These are phyloP conservation scores for Acanthococcus lagerstroemiae DNA, from an alignment of 2,888 invertebrate species.

Conservation along the genomic window DNA sequence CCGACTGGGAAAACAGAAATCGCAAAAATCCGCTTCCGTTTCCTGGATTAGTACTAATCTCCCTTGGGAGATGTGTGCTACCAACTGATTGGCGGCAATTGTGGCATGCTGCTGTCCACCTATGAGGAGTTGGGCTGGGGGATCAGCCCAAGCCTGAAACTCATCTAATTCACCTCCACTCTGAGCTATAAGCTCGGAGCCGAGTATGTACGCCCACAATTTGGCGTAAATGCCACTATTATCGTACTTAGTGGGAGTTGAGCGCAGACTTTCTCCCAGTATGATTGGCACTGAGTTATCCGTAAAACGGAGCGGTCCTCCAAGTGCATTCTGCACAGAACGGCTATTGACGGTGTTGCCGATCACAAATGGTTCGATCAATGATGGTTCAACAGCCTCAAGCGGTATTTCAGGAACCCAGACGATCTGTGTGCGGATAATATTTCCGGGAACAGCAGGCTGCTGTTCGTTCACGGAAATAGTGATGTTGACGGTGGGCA, in stretches of 20 bases:
- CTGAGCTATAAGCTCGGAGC: neutral
- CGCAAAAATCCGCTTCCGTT: too few species aligned
- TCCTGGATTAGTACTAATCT: too few species aligned
- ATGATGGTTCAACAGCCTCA: neutral
- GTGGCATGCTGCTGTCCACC: neutral
- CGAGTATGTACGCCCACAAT: neutral
- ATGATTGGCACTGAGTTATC: neutral
- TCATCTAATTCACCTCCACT: neutral
- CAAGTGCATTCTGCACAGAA: neutral
- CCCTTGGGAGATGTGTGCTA: too few species aligned
- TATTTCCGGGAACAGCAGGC: neutral
- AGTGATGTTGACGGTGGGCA: neutral
- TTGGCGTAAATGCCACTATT: neutral
- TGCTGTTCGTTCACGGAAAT: neutral
- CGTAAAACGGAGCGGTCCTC: neutral
- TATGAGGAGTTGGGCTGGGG: neutral
- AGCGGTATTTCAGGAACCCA: neutral
- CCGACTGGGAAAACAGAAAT: too few species aligned
- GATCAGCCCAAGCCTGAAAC: neutral
- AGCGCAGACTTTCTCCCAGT: neutral
- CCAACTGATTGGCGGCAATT: neutral
- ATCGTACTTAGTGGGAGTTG: neutral
- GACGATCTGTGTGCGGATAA: neutral
- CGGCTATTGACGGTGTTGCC: neutral
- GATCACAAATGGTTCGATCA: neutral